phyloP scores from a whole-genome alignment of 2,113 vertebrate genomes.

The Nasalis larvatus region DNA sequence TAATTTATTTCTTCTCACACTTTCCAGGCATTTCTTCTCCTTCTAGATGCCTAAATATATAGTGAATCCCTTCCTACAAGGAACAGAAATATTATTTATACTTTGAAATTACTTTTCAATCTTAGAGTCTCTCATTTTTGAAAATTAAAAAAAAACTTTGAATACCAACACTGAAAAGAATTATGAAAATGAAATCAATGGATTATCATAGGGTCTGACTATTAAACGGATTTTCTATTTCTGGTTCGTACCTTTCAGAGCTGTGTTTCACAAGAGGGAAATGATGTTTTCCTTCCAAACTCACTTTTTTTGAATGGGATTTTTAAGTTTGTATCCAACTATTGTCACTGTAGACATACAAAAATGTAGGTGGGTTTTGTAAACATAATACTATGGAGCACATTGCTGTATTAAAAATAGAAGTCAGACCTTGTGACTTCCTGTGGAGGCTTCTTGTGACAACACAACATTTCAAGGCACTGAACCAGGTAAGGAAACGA shows the following conservation, averaged over 20 bases:
- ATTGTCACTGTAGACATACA: neutral
- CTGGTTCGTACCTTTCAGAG: neutral
- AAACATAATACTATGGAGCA: neutral
- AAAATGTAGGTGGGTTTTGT: neutral
- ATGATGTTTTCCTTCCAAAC: neutral
- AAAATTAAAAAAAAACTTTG: neutral
- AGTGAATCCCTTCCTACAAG: neutral
- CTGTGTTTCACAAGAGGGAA: neutral
- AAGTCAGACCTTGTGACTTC: conserved; percentile 37
- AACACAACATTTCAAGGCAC: conserved; percentile 29
- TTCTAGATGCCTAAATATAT: neutral
- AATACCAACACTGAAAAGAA: neutral
- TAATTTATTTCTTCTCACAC: neutral
- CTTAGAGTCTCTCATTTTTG: neutral
- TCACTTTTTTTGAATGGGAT: neutral
- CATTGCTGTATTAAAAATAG: neutral
- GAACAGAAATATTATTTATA: neutral
- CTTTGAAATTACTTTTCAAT: neutral
- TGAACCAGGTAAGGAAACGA: neutral
- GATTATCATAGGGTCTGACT: neutral
- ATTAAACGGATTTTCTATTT: neutral
- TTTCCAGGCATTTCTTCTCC: neutral
- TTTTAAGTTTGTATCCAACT: neutral
- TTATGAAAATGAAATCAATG: neutral
- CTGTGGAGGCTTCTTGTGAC: neutral